These are phyloP conservation scores for Potamilus streckersoni DNA, from an alignment of 1,140 invertebrate species.

Conservation along the genomic window DNA sequence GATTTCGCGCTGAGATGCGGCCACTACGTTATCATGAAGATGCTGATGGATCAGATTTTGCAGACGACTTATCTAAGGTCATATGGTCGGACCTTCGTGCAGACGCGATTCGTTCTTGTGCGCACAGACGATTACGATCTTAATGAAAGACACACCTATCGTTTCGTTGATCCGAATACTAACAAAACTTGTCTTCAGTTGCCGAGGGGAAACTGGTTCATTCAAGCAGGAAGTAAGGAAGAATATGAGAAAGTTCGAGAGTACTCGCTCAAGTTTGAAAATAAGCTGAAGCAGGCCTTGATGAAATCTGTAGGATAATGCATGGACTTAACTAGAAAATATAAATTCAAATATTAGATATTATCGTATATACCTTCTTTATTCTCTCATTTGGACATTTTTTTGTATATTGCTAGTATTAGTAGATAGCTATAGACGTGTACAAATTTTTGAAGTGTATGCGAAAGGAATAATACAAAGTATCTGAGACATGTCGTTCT, in stretches of 20 bases:
- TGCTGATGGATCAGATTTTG: conserved; percentile 18
- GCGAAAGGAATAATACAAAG: no score
- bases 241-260: conserved; percentile 27
- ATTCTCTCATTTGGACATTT: no score
- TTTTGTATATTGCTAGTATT: no score
- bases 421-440: no score
- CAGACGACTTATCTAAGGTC: conserved; percentile 1
- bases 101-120: conserved; percentile 28
- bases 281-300: conserved; percentile 18
- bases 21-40: conserved; percentile 17
- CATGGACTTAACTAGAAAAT: no score
- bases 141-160: conserved; percentile 18
- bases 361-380: no score
- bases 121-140: conserved; percentile 24
- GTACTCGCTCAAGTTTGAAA: conserved; percentile 22
- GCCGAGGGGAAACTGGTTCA: conserved; percentile 31
- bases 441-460: no score
- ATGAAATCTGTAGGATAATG: conserved; percentile 8
- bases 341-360: no score
- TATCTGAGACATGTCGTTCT: no score
- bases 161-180: conserved; percentile 11
- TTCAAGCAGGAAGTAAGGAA: conserved; percentile 25
- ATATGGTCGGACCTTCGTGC: conserved; percentile 21
- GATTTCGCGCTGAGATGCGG: conserved; percentile 30
- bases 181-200: conserved; percentile 23